Conservation (phyloP, 53 echinoderm and acorn worm genomes). For the Paracentrotus lividus region DNA sequence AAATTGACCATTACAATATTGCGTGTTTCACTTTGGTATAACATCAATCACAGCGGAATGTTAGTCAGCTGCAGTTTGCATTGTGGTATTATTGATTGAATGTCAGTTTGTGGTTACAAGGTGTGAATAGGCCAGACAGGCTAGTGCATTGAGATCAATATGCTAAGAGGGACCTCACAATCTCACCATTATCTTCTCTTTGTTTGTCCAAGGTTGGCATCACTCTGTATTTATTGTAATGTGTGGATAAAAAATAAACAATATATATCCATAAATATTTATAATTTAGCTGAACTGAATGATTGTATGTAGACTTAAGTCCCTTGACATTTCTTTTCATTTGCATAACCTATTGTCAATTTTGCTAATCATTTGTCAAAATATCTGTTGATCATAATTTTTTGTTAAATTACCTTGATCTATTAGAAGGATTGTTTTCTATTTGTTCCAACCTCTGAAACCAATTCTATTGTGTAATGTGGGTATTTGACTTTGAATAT, state of each 20-base stretch:
- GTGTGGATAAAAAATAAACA: too few relatives aligned
- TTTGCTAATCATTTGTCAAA: background rate
- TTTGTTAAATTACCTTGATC: background rate
- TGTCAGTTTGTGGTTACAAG: background rate
- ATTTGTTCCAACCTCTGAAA: background rate
- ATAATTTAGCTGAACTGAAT: too few relatives aligned
- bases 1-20: background rate
- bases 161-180: background rate
- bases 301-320: too few relatives aligned
- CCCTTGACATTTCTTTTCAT: too few relatives aligned
- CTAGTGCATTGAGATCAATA: background rate
- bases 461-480: background rate
- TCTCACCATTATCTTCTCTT: too few relatives aligned
- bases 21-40: background rate
- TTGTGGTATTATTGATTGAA: conserved; percentile 19
- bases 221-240: too few relatives aligned
- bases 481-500: background rate
- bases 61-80: background rate
- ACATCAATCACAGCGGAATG: background rate
- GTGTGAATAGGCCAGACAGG: background rate
- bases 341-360: background rate
- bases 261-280: too few relatives aligned
- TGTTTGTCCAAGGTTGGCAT: too few relatives aligned
- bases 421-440: background rate
- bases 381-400: background rate